These are phyloP conservation scores for Zootermopsis nevadensis DNA, from an alignment of 2,888 invertebrate species.

Conservation along the genomic window DNA sequence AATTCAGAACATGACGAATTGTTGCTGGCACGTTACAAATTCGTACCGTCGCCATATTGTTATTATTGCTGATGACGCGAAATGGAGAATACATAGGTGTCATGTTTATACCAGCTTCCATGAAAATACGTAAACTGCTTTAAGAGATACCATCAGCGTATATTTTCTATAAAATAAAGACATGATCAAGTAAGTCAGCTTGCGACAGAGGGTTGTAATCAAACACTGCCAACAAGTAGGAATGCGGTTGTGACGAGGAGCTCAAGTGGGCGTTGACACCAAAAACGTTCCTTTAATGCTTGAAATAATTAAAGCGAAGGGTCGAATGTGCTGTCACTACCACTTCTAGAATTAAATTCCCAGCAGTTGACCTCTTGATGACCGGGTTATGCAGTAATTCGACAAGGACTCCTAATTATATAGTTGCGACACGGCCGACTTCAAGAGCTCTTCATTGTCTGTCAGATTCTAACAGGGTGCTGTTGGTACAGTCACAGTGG, in stretches of 20 bases:
- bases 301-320: slow-evolving; percentile 28
- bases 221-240: not conserved
- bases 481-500: not conserved
- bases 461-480: not conserved
- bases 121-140: too few species aligned
- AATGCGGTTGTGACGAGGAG: not conserved
- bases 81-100: too few species aligned
- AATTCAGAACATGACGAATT: too few species aligned
- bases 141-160: too few species aligned
- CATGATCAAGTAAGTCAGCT: too few species aligned
- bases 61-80: too few species aligned
- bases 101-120: too few species aligned
- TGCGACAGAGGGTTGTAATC: not conserved
- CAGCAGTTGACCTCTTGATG: slow-evolving; percentile 31
- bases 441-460: not conserved
- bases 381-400: slow-evolving; percentile 23
- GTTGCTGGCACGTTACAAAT: too few species aligned
- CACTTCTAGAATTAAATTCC: not conserved
- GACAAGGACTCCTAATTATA: slow-evolving; percentile 30
- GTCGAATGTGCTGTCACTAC: not conserved
- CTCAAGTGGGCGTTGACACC: not conserved
- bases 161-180: too few species aligned
- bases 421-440: slow-evolving; percentile 1
- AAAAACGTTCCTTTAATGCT: slow-evolving; percentile 32
- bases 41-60: too few species aligned